Conservation (phyloP, 2,888 invertebrate genomes). For the Bellardia pandia region DNA sequence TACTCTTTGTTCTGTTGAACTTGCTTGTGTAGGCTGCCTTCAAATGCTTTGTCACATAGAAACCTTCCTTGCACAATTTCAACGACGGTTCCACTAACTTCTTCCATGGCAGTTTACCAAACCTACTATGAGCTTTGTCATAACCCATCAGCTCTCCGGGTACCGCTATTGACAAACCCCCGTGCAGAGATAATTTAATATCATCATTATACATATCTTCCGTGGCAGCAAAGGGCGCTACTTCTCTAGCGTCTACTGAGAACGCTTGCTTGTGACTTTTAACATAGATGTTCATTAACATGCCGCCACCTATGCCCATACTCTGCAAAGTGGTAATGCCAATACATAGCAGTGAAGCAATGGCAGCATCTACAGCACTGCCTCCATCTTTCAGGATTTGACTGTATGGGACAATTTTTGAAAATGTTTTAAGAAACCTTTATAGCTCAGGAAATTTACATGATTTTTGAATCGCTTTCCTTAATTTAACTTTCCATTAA, state of each 20-base stretch:
- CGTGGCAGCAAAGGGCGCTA: conserved; percentile 88
- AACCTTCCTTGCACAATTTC: conserved; percentile 88
- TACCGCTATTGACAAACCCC: conserved; percentile 89
- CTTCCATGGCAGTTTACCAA: conserved; percentile 91
- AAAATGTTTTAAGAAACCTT: not conserved
- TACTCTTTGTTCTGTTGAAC: conserved; percentile 77
- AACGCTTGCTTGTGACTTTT: conserved; percentile 86
- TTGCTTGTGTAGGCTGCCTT: conserved; percentile 84
- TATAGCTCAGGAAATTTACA: too few species aligned
- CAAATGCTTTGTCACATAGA: conserved; percentile 86
- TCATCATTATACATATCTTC: conserved; percentile 78
- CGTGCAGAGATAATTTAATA: conserved; percentile 82
- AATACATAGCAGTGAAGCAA: conserved; percentile 94
- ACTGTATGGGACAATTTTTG: conserved; percentile 71
- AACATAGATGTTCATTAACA: conserved; percentile 91
- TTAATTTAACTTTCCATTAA: too few species aligned
- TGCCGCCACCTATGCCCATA: conserved; percentile 91
- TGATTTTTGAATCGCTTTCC: too few species aligned
- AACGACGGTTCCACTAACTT: conserved; percentile 88
- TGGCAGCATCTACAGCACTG: conserved; percentile 92
- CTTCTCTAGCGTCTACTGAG: conserved; percentile 90
- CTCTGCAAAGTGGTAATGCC: conserved; percentile 91
- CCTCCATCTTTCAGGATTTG: conserved; percentile 85
- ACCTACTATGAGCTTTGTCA: conserved; percentile 89
- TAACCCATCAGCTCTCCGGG: conserved; percentile 94